Evolutionary conservation across 2,113 vertebrate genomes (phyloP).

Genomic region (Tretioscincus oriximinensis): DNA sequence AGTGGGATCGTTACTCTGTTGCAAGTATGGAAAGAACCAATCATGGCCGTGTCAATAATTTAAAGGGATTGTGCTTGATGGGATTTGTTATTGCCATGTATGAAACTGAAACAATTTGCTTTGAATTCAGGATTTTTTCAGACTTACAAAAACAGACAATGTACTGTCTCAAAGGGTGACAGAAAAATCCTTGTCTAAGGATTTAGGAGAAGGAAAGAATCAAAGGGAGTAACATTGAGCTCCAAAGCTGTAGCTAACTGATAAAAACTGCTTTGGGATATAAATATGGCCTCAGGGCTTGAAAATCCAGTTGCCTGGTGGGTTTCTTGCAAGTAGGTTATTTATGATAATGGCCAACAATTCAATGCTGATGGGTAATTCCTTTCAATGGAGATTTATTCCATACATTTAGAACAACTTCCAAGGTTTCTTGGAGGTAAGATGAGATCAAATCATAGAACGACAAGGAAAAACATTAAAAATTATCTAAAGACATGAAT

Average conservation of each 20-base stretch:
- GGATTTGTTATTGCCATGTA: conserved; percentile 13
- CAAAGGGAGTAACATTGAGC: not conserved
- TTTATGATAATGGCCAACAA: conserved; percentile 4
- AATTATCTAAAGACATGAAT: not conserved
- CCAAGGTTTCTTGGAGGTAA: not conserved
- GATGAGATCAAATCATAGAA: not conserved
- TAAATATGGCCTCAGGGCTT: conserved; percentile 13
- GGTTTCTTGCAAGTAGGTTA: not conserved
- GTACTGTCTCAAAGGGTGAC: conserved; percentile 13
- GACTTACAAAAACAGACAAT: conserved; percentile 15
- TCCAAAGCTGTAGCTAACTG: conserved; percentile 2
- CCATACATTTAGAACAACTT: not conserved
- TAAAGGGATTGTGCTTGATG: not conserved
- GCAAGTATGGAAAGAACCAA: not conserved
- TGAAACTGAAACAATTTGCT: conserved; percentile 43
- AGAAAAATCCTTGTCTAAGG: conserved; percentile 1
- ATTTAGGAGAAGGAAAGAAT: not conserved
- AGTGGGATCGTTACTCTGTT: no score
- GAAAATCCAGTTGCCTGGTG: not conserved
- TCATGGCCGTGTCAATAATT: not conserved
- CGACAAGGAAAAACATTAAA: not conserved
- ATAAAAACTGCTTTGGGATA: conserved; percentile 3
- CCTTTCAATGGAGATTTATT: not conserved
- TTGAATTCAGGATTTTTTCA: conserved; percentile 38
- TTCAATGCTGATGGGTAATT: not conserved